Conservation (phyloP, 2,113 vertebrate species). For the Microtus richardsoni region DNA sequence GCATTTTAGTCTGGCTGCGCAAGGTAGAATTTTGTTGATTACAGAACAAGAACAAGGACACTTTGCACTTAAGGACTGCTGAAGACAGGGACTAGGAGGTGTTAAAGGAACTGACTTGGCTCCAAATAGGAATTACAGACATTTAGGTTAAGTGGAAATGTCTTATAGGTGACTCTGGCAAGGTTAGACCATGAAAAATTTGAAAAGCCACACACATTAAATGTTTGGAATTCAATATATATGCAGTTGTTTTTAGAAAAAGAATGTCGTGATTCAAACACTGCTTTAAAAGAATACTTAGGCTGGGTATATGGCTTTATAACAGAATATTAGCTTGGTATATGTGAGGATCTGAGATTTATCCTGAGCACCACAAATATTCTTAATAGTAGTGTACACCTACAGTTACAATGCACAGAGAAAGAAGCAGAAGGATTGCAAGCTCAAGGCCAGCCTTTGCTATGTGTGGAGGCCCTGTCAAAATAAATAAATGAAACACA, state of each 20-base stretch:
- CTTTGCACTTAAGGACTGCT: background rate
- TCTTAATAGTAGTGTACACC: no score
- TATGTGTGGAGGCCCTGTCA: background rate
- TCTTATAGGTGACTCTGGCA: background rate
- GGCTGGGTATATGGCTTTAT: background rate
- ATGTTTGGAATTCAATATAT: background rate
- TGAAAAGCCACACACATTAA: background rate
- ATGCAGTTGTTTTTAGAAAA: background rate
- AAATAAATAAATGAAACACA: background rate
- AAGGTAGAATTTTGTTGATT: background rate
- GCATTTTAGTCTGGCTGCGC: background rate
- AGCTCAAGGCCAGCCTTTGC: background rate
- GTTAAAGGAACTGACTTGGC: background rate
- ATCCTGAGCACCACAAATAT: background rate
- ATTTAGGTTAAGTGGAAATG: background rate
- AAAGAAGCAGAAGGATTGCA: background rate
- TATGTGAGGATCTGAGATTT: background rate
- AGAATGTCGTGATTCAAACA: background rate
- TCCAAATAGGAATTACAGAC: background rate
- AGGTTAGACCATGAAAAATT: background rate
- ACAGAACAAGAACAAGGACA: constrained; percentile 9
- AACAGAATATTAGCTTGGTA: background rate
- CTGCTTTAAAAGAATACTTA: background rate
- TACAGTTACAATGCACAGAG: background rate
- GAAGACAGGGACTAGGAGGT: background rate